These are phyloP conservation scores for Dendrolimus houi DNA, from an alignment of 2,888 invertebrate genomes.

Conservation along the genomic window DNA sequence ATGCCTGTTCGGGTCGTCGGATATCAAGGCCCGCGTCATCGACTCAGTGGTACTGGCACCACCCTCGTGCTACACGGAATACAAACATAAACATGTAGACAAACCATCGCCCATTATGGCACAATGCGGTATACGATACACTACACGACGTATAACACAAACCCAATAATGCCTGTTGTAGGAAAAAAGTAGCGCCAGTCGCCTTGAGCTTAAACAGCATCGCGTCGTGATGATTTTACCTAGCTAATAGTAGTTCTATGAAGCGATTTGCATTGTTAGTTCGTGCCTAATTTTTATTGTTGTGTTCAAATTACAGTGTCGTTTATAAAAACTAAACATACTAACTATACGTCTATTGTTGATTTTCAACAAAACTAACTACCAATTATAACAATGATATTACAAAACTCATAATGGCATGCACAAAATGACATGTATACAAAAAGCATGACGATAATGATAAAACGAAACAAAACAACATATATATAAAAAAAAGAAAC, in stretches of 20 bases:
- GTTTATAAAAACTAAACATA: slow-evolving; percentile 32
- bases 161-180: slow-evolving; percentile 62
- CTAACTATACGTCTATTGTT: slow-evolving; percentile 12
- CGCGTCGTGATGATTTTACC: slow-evolving; percentile 36
- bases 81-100: slow-evolving; percentile 77
- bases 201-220: slow-evolving; percentile 28
- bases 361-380: slow-evolving; percentile 12
- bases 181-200: slow-evolving; percentile 72
- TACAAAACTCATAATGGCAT: slow-evolving; percentile 59
- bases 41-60: slow-evolving; percentile 95
- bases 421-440: slow-evolving; percentile 56
- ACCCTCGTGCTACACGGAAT: slow-evolving; percentile 89
- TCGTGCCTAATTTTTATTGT: slow-evolving; percentile 42
- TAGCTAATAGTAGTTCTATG: slow-evolving; percentile 37
- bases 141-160: slow-evolving; percentile 24
- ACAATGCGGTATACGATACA: slow-evolving; percentile 34
- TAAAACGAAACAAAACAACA: slow-evolving; percentile 38
- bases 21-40: slow-evolving; percentile 96
- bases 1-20: slow-evolving; percentile 93
- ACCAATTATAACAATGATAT: slow-evolving; percentile 42
- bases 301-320: slow-evolving; percentile 57
- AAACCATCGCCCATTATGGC: slow-evolving; percentile 52
- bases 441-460: slow-evolving; percentile 56
- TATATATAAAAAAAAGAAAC: slow-evolving; percentile 13
- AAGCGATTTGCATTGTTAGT: slow-evolving; percentile 59